phyloP scores from a whole-genome alignment of 1,140 invertebrate species.

The Branchinecta lindahli region DNA sequence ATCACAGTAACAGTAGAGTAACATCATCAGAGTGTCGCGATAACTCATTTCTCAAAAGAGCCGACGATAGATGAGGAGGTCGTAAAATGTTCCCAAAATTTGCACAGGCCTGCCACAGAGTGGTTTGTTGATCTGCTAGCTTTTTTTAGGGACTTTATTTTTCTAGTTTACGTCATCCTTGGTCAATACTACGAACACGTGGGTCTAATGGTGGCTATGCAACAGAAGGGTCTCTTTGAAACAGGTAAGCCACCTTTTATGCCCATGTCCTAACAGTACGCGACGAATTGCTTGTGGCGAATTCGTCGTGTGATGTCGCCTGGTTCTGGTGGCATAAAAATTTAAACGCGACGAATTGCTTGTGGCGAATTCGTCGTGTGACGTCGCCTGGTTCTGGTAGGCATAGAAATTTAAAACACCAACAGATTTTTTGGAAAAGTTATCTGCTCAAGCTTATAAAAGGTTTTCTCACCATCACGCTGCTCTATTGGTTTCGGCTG shows the following conservation, averaged over 20 bases:
- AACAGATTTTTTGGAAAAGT: background rate
- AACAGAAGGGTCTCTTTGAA: slow-evolving; percentile 62
- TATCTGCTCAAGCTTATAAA: too few species aligned
- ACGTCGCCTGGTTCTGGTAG: background rate
- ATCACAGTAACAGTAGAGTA: too few species aligned
- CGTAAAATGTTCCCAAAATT: too few species aligned
- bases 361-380: background rate
- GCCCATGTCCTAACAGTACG: background rate
- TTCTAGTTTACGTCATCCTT: slow-evolving; percentile 79
- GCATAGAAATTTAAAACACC: background rate
- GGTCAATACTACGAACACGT: slow-evolving; percentile 74
- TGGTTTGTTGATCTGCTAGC: too few species aligned
- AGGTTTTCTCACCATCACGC: too few species aligned
- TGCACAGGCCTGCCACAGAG: too few species aligned
- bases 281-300: background rate
- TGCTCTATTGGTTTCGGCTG: too few species aligned
- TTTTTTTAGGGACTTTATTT: slow-evolving; percentile 20
- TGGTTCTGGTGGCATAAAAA: too few species aligned
- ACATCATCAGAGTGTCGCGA: too few species aligned
- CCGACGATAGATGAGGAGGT: too few species aligned
- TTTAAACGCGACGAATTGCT: background rate
- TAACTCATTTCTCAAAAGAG: too few species aligned
- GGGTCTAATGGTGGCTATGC: slow-evolving; percentile 61
- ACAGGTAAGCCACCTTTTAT: slow-evolving; percentile 41
- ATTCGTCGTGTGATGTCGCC: too few species aligned